These are phyloP conservation scores for Diuraphis noxia DNA, from an alignment of 1,140 invertebrate species.

Conservation along the genomic window DNA sequence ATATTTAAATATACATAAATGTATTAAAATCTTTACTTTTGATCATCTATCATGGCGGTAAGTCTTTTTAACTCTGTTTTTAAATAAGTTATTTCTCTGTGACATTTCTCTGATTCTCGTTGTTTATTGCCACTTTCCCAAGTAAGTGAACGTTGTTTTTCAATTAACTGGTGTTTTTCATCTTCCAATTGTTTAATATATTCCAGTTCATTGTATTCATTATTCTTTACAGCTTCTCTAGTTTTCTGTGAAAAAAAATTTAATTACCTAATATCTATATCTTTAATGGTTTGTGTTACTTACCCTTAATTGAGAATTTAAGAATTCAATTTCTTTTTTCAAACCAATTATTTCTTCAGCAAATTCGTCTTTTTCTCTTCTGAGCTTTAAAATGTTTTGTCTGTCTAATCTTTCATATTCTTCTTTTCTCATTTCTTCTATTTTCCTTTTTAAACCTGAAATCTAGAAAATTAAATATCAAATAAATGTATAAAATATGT, in stretches of 20 bases:
- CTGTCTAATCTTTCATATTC: background rate
- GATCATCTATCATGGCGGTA: conserved; percentile 25
- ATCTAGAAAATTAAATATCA: background rate
- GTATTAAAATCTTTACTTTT: conserved; percentile 31
- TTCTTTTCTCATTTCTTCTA: conserved; percentile 23
- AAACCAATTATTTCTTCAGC: conserved; percentile 40
- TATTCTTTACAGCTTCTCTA: conserved; percentile 31
- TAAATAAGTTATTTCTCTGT: background rate
- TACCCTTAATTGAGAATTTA: conserved; percentile 33
- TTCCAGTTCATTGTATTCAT: conserved; percentile 39
- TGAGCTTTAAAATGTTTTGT: conserved; percentile 21
- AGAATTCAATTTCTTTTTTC: conserved; percentile 41
- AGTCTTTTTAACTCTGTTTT: conserved; percentile 39
- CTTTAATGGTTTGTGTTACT: background rate
- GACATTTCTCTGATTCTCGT: conserved; percentile 25
- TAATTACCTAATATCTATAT: background rate
- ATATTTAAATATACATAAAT: background rate
- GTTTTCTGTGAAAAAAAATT: conserved; percentile 26
- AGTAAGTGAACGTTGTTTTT: conserved; percentile 39
- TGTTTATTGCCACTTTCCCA: conserved; percentile 42
- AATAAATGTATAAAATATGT: background rate
- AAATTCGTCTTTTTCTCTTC: conserved; percentile 32
- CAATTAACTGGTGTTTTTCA: conserved; percentile 32
- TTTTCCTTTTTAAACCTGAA: conserved; percentile 37
- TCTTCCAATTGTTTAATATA: conserved; percentile 44